Conservation (phyloP, 1,140 invertebrate genomes). For the Euwallacea fornicatus region DNA sequence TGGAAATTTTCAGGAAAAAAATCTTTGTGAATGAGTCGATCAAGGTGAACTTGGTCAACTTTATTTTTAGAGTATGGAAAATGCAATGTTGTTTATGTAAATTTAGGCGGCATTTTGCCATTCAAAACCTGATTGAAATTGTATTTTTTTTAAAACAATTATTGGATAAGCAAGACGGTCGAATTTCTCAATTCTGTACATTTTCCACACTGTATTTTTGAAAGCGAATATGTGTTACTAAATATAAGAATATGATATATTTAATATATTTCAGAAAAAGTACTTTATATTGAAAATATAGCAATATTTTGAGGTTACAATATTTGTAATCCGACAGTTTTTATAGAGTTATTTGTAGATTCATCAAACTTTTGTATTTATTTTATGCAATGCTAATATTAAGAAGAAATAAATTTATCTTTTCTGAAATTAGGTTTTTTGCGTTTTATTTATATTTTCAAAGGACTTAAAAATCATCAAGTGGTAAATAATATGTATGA, state of each 20-base stretch:
- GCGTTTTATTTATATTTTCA: background rate
- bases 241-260: conserved; percentile 46
- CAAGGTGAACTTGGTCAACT: background rate
- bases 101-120: background rate
- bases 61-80: background rate
- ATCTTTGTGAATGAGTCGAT: background rate
- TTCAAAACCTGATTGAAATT: background rate
- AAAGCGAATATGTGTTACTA: conserved; percentile 53
- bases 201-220: conserved; percentile 17
- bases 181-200: background rate
- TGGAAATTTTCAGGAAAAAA: conserved; percentile 2
- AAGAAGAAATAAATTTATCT: conserved; percentile 40
- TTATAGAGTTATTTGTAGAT: conserved; percentile 45
- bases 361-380: conserved; percentile 52
- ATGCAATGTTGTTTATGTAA: background rate
- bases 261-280: conserved; percentile 44
- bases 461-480: no score
- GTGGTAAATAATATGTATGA: no score
- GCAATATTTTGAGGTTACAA: conserved; percentile 47
- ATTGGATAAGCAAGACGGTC: background rate
- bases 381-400: conserved; percentile 50
- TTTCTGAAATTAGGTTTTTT: conserved; percentile 12
- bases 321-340: conserved; percentile 51
- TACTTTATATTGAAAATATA: conserved; percentile 42
- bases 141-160: background rate